These are phyloP conservation scores for Rhinophrynus dorsalis DNA, from an alignment of 2,797 vertebrate species.

Conservation along the genomic window DNA sequence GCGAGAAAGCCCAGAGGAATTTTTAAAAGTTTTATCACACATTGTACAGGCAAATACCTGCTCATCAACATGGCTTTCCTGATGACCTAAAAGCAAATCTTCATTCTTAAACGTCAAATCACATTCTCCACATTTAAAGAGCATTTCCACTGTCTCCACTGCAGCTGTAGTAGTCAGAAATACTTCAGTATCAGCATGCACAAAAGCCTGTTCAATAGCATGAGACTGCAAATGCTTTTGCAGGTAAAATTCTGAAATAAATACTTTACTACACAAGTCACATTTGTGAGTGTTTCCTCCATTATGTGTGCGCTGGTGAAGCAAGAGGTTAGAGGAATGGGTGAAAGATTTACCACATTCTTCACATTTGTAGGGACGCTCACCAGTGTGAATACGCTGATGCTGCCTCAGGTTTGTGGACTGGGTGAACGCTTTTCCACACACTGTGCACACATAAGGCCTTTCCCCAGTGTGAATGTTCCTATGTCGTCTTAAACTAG, in stretches of 20 bases:
- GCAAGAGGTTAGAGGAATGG: conserved; percentile 85
- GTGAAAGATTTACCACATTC: conserved; percentile 89
- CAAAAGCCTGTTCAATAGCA: conserved; percentile 35
- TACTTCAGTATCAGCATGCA: conserved; percentile 55
- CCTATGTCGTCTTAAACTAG: conserved; percentile 86
- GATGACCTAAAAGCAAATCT: conserved; percentile 81
- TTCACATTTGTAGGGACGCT: conserved; percentile 84
- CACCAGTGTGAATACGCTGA: conserved; percentile 87
- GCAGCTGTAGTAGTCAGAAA: conserved; percentile 53
- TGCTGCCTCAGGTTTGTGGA: conserved; percentile 90
- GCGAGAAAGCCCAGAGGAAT: conserved; percentile 79
- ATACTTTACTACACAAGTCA: conserved; percentile 53
- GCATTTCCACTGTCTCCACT: conserved; percentile 72
- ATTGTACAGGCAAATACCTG: conserved; percentile 74
- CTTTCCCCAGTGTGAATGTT: conserved; percentile 88
- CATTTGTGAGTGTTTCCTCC: conserved; percentile 26
- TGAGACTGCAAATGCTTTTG: conserved; percentile 55
- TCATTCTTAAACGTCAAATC: conserved; percentile 81
- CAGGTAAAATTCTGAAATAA: conserved; percentile 55
- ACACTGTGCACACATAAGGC: conserved; percentile 82
- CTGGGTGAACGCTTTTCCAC: conserved; percentile 88
- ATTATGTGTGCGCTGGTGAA: conserved; percentile 68
- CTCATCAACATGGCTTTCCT: conserved; percentile 67
- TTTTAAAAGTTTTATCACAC: conserved; percentile 88
- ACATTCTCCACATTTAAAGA: conserved; percentile 83